phyloP scores from a whole-genome alignment of 2,113 vertebrate genomes.

The Mungos mungo region DNA sequence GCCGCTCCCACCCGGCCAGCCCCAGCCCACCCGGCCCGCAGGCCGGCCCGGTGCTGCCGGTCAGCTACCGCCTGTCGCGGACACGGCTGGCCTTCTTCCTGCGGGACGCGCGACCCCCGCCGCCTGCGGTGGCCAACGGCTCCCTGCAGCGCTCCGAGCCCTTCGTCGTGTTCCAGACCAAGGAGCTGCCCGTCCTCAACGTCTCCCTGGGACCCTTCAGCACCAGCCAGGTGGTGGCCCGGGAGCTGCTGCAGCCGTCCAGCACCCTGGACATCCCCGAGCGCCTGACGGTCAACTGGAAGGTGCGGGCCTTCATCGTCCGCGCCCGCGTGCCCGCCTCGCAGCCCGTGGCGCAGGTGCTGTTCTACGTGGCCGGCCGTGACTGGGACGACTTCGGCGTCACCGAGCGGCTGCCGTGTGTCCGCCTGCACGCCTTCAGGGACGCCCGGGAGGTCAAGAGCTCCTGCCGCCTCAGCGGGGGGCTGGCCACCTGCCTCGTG shows the following conservation, averaged over 20 bases:
- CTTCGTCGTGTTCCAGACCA: conserved; percentile 98
- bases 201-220: conserved; percentile 94
- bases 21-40: conserved; percentile 85
- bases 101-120: conserved; percentile 85
- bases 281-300: conserved; percentile 97
- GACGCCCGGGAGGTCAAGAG: conserved; percentile 93
- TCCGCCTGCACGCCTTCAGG: conserved; percentile 94
- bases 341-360: conserved; percentile 93
- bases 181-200: conserved; percentile 95
- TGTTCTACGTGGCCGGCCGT: conserved; percentile 96
- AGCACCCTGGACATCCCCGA: conserved; percentile 94
- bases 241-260: conserved; percentile 95
- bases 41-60: conserved; percentile 87
- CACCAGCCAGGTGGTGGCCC: conserved; percentile 92
- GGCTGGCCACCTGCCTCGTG: conserved; percentile 94
- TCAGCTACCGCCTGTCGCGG: conserved; percentile 96
- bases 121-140: conserved; percentile 78
- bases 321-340: conserved; percentile 91
- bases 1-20: conserved; percentile 90
- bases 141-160: conserved; percentile 94
- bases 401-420: conserved; percentile 93
- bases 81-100: conserved; percentile 97
- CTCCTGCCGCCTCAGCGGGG: conserved; percentile 93
- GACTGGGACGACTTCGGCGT: conserved; percentile 97
- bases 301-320: conserved; percentile 97